Evolutionary conservation across 2,113 vertebrate genomes (phyloP).

Genomic region (Cyrtonyx montezumae): DNA sequence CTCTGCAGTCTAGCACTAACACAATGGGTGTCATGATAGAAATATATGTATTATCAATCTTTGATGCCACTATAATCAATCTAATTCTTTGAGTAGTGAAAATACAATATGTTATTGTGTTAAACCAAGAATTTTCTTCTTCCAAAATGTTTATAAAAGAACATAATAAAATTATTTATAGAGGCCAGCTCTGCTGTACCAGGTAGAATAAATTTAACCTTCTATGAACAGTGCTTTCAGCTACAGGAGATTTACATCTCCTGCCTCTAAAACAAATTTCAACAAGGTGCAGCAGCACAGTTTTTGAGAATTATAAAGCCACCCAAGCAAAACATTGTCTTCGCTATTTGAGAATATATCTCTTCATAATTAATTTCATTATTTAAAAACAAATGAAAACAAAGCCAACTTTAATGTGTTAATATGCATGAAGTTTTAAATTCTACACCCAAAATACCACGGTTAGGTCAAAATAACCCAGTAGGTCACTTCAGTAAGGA

Average conservation of each 20-base stretch:
- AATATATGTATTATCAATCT: slow-evolving; percentile 90
- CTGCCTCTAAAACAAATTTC: slow-evolving; percentile 25
- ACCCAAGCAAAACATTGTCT: not conserved
- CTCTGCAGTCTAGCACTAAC: slow-evolving; percentile 85
- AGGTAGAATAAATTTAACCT: slow-evolving; percentile 73
- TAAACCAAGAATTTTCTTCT: slow-evolving; percentile 81
- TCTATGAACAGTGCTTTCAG: slow-evolving; percentile 28
- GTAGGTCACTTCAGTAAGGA: not conserved
- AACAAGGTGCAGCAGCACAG: not conserved
- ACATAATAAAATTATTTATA: slow-evolving; percentile 78
- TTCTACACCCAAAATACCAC: not conserved
- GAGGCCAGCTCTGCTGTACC: slow-evolving; percentile 36
- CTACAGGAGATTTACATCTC: slow-evolving; percentile 67
- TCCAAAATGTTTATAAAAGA: slow-evolving; percentile 78
- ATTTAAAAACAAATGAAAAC: not conserved
- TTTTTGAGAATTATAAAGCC: slow-evolving; percentile 31
- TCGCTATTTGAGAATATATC: not conserved
- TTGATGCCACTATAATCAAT: slow-evolving; percentile 86
- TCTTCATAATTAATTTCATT: not conserved
- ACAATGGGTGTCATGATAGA: slow-evolving; percentile 92
- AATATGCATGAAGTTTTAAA: not conserved
- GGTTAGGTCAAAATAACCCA: not conserved
- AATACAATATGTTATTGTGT: slow-evolving; percentile 78
- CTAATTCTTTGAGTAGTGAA: slow-evolving; percentile 82
- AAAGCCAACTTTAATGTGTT: not conserved